Evolutionary conservation across 2,888 invertebrate genomes (phyloP).

Genomic region (Serrognathus titanus): DNA sequence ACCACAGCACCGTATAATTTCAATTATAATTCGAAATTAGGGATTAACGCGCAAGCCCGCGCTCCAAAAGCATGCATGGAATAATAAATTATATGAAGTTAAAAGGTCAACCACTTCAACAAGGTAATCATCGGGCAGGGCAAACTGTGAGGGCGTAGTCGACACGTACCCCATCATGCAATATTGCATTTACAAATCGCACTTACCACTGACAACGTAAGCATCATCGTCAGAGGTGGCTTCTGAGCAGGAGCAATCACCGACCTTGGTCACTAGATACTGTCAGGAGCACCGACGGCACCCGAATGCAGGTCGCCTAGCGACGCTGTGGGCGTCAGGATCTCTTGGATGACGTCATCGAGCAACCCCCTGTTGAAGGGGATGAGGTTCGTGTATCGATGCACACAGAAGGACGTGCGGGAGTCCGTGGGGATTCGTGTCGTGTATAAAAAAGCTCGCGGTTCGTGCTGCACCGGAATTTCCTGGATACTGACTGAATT

Average conservation of each 20-base stretch:
- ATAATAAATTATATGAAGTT: neutral
- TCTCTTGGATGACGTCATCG: conserved; percentile 32
- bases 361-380: conserved; percentile 8
- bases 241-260: conserved; percentile 17
- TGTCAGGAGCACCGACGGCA: conserved; percentile 28
- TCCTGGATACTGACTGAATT: too few species aligned
- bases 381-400: conserved; percentile 13
- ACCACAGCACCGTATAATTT: too few species aligned
- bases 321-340: conserved; percentile 29
- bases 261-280: conserved; percentile 30
- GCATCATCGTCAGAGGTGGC: conserved; percentile 31
- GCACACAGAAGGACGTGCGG: conserved; percentile 5
- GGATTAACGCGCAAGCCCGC: neutral
- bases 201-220: conserved; percentile 41
- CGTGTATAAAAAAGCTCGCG: conserved; percentile 5
- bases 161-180: neutral
- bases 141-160: neutral
- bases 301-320: conserved; percentile 35
- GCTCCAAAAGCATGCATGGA: neutral
- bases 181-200: conserved; percentile 2
- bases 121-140: neutral
- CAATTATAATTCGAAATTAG: neutral
- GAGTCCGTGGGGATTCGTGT: neutral
- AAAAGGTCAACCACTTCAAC: neutral
- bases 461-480: neutral